A percentile compares a stretch with the other conserved stretches of the same genome.
Conservation (phyloP, 2,888 invertebrate genomes). For the Linyphia triangularis region DNA sequence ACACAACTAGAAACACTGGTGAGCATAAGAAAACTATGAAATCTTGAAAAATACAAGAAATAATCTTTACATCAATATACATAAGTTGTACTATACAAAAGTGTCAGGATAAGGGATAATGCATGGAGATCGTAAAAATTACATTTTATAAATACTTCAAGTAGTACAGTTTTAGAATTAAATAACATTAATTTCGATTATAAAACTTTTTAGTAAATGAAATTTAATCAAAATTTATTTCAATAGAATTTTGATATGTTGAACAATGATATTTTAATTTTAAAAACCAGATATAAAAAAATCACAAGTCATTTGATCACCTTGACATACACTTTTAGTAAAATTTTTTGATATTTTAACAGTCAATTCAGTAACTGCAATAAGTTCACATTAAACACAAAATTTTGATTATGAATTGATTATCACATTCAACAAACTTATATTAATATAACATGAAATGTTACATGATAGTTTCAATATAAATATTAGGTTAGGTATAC, state of each 20-base stretch:
- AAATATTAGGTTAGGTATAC: not conserved
- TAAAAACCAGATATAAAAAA: conserved; percentile 10
- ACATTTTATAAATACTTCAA: not conserved
- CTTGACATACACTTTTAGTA: conserved; percentile 5
- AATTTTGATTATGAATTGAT: not conserved
- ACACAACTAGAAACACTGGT: conserved; percentile 23
- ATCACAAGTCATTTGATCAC: conserved; percentile 3
- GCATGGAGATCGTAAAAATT: too few species aligned
- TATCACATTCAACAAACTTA: not conserved
- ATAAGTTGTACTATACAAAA: not conserved
- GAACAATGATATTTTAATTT: conserved; percentile 13
- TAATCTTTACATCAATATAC: not conserved
- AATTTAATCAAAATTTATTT: too few species aligned
- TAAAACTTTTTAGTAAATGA: too few species aligned
- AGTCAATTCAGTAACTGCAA: not conserved
- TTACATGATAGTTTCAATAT: too few species aligned
- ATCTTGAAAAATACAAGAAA: conserved; percentile 1
- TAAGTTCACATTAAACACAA: not conserved
- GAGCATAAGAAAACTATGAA: not conserved
- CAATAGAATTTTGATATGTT: conserved; percentile 35
- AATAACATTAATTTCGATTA: not conserved
- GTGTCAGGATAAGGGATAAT: not conserved
- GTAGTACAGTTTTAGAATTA: not conserved
- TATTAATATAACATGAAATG: too few species aligned
- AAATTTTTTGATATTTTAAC: not conserved